Base-by-base conservation (phyloP, 2,888 invertebrate genomes). In the Pedicia rivosa region DNA sequence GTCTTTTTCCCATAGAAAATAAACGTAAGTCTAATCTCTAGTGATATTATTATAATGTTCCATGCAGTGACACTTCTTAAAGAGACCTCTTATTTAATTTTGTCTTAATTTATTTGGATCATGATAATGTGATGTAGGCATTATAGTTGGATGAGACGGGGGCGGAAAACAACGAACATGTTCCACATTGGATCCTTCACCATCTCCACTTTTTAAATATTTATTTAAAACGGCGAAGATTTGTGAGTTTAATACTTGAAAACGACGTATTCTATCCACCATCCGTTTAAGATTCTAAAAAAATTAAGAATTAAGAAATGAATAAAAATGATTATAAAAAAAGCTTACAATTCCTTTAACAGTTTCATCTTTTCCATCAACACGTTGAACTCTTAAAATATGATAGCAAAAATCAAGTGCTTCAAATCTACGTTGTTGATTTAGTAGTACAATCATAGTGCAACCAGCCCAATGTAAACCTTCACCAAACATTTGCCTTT, bases 391-490 rank as follows among this genome's bases (percentile, higher is more conserved):
- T 42, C 92, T 65, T 42, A 97, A 70, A 50, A 98, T 86, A 60
- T 98, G 97, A 64, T 98, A 98, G 63, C 91, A 94, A 67, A 97
- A 97, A 67, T 98, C 98, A 29, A 97, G 70, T 2, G 92, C 91
- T 57, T 98, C 95, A 61, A 97, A 98, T 41, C 95, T 68, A 31
- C 91, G 67, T 64, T 97, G 94, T 54, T 98, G 97, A 0, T 91
- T 91, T 25, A 98, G 67, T 28, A 98, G 67, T 3, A 90, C 82
- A 43, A 98, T 88, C 70, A 98, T 87, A 9, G 92, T 81, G 59
- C 95, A 94, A 1, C 95, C 97, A 4, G 95, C 97, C 97, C 97
- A 98, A 62, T 97, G 91, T 1, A 98, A 68, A 0, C 97, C 97
- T 63, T 98, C 98, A 7, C 98, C 98, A 64, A 94, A 98, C 44